A percentile compares a stretch with the other conserved stretches of the same genome.
phyloP scores from a whole-genome alignment of 2,888 invertebrate species.

The Dolichopus griseipennis region DNA sequence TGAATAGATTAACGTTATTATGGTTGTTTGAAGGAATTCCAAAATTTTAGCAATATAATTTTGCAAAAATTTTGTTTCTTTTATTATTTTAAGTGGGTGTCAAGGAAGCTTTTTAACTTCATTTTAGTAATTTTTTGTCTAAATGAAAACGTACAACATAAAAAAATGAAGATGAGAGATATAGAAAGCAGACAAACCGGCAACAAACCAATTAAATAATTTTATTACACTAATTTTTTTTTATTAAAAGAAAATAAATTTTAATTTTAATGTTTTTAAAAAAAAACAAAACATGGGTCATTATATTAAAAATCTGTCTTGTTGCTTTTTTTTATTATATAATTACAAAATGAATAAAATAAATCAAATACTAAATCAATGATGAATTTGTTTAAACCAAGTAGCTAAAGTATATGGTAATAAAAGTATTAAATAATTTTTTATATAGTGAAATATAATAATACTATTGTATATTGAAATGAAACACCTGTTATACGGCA shows the following conservation, averaged over 20 bases:
- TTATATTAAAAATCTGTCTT: background rate
- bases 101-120: background rate
- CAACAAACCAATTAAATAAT: background rate
- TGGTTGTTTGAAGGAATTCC: background rate
- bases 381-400: too few relatives aligned
- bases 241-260: background rate
- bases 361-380: too few relatives aligned
- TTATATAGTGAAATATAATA: too few relatives aligned
- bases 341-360: too few relatives aligned
- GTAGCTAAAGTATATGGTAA: too few relatives aligned
- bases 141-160: constrained; percentile 19
- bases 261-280: background rate
- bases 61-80: background rate
- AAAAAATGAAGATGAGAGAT: background rate
- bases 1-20: background rate
- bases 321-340: too few relatives aligned
- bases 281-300: constrained; percentile 20
- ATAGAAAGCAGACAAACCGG: constrained; percentile 5
- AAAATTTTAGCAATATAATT: constrained; percentile 10
- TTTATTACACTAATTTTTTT: background rate
- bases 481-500: too few relatives aligned
- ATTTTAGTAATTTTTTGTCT: constrained; percentile 26
- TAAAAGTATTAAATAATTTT: too few relatives aligned
- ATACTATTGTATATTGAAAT: too few relatives aligned
- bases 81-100: background rate